Evolutionary conservation across 2,888 invertebrate species (phyloP).

Genomic region (Aleiodes alternator): DNA sequence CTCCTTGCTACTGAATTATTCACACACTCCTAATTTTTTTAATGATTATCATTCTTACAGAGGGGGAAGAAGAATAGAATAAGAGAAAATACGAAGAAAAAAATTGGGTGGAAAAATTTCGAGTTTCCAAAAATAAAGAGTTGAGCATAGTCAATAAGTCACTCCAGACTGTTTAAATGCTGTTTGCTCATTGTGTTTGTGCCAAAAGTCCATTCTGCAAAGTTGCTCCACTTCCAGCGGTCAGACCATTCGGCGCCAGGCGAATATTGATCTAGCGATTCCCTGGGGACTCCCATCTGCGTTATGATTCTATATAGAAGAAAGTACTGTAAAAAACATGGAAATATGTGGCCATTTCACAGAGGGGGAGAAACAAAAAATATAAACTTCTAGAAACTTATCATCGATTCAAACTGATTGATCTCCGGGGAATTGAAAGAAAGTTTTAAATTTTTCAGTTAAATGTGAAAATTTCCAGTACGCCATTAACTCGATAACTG

Average conservation of each 20-base stretch:
- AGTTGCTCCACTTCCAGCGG: conserved; percentile 27
- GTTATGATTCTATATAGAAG: neutral
- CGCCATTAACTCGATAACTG: neutral
- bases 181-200: conserved; percentile 10
- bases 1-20: no score
- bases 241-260: conserved; percentile 42
- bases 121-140: conserved; percentile 6
- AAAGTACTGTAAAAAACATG: neutral
- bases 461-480: neutral
- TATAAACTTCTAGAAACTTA: no score
- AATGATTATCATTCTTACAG: neutral
- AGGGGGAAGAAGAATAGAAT: no score
- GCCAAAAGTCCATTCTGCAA: conserved; percentile 22
- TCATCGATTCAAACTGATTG: no score
- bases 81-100: neutral
- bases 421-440: no score
- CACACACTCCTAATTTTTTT: no score
- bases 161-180: conserved; percentile 27
- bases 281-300: conserved; percentile 7
- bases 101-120: neutral
- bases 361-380: no score
- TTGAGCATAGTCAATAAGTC: conserved; percentile 22
- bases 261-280: conserved; percentile 33
- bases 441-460: no score
- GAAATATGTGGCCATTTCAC: no score